phyloP scores from a whole-genome alignment of 2,113 vertebrate genomes.

The Notothenia rossii region DNA sequence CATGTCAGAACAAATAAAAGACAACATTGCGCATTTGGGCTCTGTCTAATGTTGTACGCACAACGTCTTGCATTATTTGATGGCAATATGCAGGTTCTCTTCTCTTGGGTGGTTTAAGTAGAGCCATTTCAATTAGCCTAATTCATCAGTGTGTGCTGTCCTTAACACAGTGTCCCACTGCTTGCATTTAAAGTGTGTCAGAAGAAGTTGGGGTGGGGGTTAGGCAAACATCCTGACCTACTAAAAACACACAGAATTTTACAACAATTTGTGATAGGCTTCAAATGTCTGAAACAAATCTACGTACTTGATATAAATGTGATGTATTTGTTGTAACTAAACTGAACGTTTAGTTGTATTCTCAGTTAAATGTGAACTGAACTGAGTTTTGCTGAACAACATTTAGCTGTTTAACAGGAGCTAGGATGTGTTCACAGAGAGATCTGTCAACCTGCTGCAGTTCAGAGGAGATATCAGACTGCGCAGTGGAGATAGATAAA shows the following conservation, averaged over 20 bases:
- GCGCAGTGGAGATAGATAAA: constrained; percentile 44
- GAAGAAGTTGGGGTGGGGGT: constrained; percentile 69
- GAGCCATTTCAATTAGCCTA: constrained; percentile 81
- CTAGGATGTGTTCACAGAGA: constrained; percentile 8
- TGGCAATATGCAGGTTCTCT: constrained; percentile 58
- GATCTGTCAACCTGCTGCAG: constrained; percentile 34
- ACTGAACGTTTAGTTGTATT: not conserved
- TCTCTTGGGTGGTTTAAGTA: constrained; percentile 76
- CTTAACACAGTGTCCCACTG: constrained; percentile 70
- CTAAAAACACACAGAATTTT: constrained; percentile 58
- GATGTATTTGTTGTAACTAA: constrained; percentile 1
- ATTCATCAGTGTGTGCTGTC: constrained; percentile 74
- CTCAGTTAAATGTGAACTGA: not conserved
- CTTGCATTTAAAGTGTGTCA: constrained; percentile 81
- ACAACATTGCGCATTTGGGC: not conserved
- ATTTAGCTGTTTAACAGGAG: not conserved
- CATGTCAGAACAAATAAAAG: not conserved
- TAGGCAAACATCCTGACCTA: constrained; percentile 79
- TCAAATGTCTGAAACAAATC: not conserved
- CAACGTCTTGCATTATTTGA: constrained; percentile 54
- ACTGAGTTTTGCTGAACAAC: not conserved
- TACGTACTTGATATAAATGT: not conserved
- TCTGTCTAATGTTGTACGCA: not conserved
- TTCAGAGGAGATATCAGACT: constrained; percentile 38
- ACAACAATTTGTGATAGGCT: constrained; percentile 17